phyloP scores from a whole-genome alignment of 2,888 invertebrate species.

The Nomada fucata region DNA sequence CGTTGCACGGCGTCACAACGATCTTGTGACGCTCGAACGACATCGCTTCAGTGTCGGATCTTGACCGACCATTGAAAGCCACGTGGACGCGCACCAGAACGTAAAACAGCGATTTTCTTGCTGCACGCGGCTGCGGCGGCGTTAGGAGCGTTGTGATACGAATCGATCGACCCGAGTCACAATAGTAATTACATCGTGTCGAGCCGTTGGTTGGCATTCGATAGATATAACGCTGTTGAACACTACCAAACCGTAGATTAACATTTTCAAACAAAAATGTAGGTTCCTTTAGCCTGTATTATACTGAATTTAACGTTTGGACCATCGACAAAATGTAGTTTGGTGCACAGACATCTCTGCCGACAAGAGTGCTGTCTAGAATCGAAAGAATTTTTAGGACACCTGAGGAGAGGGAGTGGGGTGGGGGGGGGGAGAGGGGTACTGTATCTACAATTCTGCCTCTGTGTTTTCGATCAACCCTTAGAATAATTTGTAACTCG shows the following conservation, averaged over 20 bases:
- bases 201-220: conserved; percentile 25
- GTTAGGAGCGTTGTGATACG: conserved; percentile 36
- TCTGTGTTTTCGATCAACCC: conserved; percentile 29
- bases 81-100: not conserved
- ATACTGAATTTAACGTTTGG: conserved; percentile 58
- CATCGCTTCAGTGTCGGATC: conserved; percentile 32
- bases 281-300: conserved; percentile 55
- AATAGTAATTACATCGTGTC: not conserved
- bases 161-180: conserved; percentile 12
- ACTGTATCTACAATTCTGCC: conserved; percentile 19
- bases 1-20: conserved; percentile 28
- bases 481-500: conserved; percentile 40
- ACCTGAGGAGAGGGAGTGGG: not conserved
- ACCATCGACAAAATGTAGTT: conserved; percentile 57
- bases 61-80: conserved; percentile 23
- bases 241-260: conserved; percentile 34
- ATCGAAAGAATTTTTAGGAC: conserved; percentile 16
- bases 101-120: conserved; percentile 1
- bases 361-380: not conserved
- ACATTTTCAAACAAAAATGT: conserved; percentile 14
- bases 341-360: conserved; percentile 43
- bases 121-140: conserved; percentile 6
- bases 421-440: not conserved
- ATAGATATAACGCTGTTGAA: conserved; percentile 24
- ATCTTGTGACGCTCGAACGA: conserved; percentile 42